phyloP scores from a whole-genome alignment of 2,797 vertebrate genomes.

The Petrocephalus sullivani region DNA sequence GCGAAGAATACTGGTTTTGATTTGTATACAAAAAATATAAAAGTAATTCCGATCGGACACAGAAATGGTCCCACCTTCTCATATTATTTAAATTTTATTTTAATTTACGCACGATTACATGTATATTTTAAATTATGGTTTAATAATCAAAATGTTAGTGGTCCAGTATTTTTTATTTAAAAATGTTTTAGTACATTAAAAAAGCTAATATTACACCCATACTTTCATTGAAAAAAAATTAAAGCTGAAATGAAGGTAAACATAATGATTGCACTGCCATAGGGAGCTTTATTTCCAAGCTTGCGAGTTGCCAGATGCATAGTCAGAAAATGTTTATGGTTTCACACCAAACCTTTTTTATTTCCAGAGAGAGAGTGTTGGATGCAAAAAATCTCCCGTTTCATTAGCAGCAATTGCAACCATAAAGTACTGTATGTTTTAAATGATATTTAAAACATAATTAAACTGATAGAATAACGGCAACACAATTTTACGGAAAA shows the following conservation, averaged over 20 bases:
- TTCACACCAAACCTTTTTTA: conserved; percentile 6
- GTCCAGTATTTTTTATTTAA: not conserved
- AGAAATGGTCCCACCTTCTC: not conserved
- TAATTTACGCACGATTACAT: not conserved
- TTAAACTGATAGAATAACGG: not conserved
- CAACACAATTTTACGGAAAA: not conserved
- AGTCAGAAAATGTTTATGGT: not conserved
- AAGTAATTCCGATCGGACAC: not conserved
- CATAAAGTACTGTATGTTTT: not conserved
- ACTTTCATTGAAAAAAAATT: not conserved
- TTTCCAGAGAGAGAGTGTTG: not conserved
- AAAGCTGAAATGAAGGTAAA: not conserved
- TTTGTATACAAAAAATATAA: not conserved
- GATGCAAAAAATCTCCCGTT: not conserved
- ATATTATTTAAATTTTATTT: not conserved
- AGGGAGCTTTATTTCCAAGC: not conserved
- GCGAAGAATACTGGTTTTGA: not conserved
- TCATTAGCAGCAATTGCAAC: not conserved
- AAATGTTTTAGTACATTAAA: not conserved
- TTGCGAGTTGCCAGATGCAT: not conserved
- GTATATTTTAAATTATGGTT: not conserved
- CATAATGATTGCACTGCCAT: not conserved
- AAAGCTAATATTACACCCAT: not conserved
- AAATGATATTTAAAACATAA: not conserved
- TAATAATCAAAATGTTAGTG: not conserved